phyloP scores from a whole-genome alignment of 2,113 vertebrate species.

The Scomber colias region DNA sequence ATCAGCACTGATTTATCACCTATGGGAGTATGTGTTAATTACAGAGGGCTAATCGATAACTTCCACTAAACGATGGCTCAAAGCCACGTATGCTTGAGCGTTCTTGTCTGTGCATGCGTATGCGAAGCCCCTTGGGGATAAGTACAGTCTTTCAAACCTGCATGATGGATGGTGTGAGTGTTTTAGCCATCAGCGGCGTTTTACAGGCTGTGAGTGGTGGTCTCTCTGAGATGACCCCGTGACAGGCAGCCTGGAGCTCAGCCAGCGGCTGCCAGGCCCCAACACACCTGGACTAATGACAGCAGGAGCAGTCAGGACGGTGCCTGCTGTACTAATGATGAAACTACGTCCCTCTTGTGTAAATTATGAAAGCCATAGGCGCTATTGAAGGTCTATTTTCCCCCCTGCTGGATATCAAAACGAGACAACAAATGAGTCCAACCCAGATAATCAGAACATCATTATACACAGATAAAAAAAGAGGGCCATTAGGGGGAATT shows the following conservation, averaged over 20 bases:
- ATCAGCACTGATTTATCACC: constrained; percentile 69
- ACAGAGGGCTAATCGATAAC: constrained; percentile 76
- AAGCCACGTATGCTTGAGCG: constrained; percentile 15
- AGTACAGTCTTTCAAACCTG: constrained; percentile 64
- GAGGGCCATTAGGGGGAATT: neutral
- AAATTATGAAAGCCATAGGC: constrained; percentile 3
- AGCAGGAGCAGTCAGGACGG: constrained; percentile 18
- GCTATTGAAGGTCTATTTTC: neutral
- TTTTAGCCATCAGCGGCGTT: constrained; percentile 73
- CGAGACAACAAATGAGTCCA: constrained; percentile 19
- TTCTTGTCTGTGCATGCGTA: neutral
- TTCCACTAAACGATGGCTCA: constrained; percentile 62
- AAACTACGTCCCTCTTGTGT: constrained; percentile 21
- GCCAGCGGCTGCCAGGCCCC: constrained; percentile 51
- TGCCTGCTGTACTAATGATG: constrained; percentile 30
- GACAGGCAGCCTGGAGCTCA: constrained; percentile 69
- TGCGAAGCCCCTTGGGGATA: constrained; percentile 41
- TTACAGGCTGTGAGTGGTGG: constrained; percentile 69
- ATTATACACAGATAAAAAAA: neutral
- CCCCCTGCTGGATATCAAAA: neutral
- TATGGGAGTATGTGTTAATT: constrained; percentile 75
- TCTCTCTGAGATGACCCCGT: constrained; percentile 53
- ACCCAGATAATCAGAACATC: constrained; percentile 7
- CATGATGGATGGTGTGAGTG: constrained; percentile 76
- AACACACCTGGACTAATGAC: constrained; percentile 51